Conservation (phyloP, 2,797 vertebrate genomes). For the Microcaecilia unicolor region DNA sequence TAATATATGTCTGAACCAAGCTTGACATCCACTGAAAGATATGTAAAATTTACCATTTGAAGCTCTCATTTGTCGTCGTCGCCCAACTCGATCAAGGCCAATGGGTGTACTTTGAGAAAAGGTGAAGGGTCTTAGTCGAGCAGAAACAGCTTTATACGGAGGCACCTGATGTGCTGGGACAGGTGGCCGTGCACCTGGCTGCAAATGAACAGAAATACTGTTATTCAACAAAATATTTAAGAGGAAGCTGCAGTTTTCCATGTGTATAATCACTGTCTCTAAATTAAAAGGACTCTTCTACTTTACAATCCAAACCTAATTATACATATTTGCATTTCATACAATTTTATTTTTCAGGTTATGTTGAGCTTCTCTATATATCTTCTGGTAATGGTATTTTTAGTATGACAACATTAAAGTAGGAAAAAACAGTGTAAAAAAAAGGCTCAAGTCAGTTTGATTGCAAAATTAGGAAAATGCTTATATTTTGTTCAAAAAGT, state of each 20-base stretch:
- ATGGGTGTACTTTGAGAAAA: slow-evolving; percentile 95
- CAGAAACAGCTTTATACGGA: slow-evolving; percentile 85
- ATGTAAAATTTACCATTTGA: slow-evolving; percentile 50
- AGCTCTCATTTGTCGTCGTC: slow-evolving; percentile 58
- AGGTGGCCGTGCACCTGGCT: slow-evolving; percentile 76
- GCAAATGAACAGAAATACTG: slow-evolving; percentile 26
- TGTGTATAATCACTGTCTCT: too few species aligned
- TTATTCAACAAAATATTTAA: slow-evolving; percentile 8
- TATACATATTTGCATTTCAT: neutral
- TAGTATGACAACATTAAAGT: too few species aligned
- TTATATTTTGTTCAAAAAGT: too few species aligned
- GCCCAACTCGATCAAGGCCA: slow-evolving; percentile 82
- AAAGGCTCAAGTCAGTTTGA: too few species aligned
- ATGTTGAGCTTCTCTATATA: too few species aligned
- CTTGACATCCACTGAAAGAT: too few species aligned
- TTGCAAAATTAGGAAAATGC: too few species aligned
- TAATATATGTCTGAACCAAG: too few species aligned
- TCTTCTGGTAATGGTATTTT: too few species aligned
- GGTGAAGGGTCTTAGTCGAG: slow-evolving; percentile 73
- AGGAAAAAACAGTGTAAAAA: too few species aligned
- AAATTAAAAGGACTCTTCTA: too few species aligned
- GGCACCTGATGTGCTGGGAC: slow-evolving; percentile 86
- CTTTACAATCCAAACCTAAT: slow-evolving; percentile 3
- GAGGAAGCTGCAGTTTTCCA: slow-evolving; percentile 8
- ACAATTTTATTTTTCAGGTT: too few species aligned